Evolutionary conservation across 2,888 invertebrate genomes (phyloP), one percentile per base, ranked within the genome.

Genomic region (Tinea semifulvella): DNA sequence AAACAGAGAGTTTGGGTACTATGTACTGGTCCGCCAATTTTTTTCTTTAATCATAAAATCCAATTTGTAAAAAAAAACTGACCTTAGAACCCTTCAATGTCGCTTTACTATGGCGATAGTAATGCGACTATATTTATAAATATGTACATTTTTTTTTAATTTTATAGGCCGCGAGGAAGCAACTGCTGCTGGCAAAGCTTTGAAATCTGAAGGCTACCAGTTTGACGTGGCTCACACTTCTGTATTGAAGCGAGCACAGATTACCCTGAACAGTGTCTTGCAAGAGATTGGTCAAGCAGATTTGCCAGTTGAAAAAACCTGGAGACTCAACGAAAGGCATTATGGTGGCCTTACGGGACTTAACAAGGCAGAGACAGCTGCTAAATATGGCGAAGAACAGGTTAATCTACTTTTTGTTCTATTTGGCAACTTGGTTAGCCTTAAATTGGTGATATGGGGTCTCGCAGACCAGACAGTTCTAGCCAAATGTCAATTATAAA

Each of bases 291-390:
- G 83, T 1, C 89, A 90, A 56, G 64, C 85, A n/a, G 81, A 85
- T 52, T 67, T 94, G 50, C 88, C 89, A 0, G 71, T 89, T 5
- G 63, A 83, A 3, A 87, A 88, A 59, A 89, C 91, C 7, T 94
- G 94, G 94, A 84, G 93, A 10, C 73, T 94, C 19, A 94, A 94
- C 57, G 94, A 94, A 66, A 86, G 94, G 47, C 94, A 94, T 60
- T 94, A 94, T 57, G 94, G 94, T 43, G 90, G 90, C 28, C 83
- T 94, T 4, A 94, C 93, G 8, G 94, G 94, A 1, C 82, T 91
- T 48, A 91, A 94, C 60, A 94, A 94, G 65, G 85, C 90, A 0
- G 91, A 93, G 68, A 91, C 93, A 14, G 92, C 92, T 42, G 88
- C 88, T 44, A 90, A 91, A 62, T 94, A 90, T 69, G 94, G 94